These are phyloP conservation scores for Pristionchus mayeri DNA, from an alignment of 2,888 invertebrate species.

Conservation along the genomic window DNA sequence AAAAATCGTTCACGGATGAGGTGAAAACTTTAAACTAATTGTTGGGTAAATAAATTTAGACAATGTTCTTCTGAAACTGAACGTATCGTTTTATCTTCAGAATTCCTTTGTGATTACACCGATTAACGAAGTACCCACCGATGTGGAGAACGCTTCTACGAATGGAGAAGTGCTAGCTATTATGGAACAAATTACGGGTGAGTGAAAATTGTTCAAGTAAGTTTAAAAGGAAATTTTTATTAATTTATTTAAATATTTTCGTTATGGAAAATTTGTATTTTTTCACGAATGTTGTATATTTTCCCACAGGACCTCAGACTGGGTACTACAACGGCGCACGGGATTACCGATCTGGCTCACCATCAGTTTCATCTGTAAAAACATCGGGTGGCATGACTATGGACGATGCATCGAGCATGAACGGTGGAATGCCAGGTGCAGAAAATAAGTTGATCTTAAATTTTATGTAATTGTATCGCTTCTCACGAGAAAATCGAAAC, in stretches of 20 bases:
- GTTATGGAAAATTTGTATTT: too few species aligned
- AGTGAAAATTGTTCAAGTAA: neutral
- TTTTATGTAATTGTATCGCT: too few species aligned
- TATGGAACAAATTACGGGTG: constrained; percentile 22
- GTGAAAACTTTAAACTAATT: neutral
- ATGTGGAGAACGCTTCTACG: neutral
- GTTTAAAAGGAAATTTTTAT: too few species aligned
- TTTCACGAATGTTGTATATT: neutral
- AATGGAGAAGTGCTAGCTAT: constrained; percentile 41
- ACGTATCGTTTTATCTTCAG: neutral
- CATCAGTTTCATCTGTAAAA: constrained; percentile 33
- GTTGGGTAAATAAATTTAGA: too few species aligned
- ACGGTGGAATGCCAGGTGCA: constrained; percentile 1
- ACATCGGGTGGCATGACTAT: constrained; percentile 15
- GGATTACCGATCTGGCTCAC: constrained; percentile 29
- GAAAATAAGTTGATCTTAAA: too few species aligned
- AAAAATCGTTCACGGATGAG: neutral
- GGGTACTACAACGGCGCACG: neutral
- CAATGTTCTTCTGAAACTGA: neutral
- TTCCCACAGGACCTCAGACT: neutral
- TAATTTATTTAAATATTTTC: too few species aligned
- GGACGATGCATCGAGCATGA: constrained; percentile 6
- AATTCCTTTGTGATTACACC: constrained; percentile 3
- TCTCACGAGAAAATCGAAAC: too few species aligned
- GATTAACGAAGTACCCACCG: constrained; percentile 2